Evolutionary conservation across 2,888 invertebrate genomes (phyloP), one percentile per base, ranked within the genome.

Genomic region (Epinotia brunnichana): DNA sequence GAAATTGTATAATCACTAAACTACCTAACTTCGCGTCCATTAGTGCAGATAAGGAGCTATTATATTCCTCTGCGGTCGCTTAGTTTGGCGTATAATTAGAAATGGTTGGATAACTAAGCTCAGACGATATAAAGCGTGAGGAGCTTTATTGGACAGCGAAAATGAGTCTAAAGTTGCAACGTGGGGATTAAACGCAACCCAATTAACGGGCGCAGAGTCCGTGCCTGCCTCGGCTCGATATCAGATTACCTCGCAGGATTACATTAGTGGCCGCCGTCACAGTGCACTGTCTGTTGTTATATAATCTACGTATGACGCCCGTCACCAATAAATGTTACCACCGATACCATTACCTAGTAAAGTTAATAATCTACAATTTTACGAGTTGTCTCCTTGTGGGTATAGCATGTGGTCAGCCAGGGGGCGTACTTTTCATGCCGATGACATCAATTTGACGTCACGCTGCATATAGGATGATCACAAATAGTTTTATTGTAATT

Each of bases 221-320:
- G 87, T 84, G 89, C 85, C 88, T 87, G 88, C 78, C 82, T 83
- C 83, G 83, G 78, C 82, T 88, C 89, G 87, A 90, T 92, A 91
- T 91, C 90, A 90, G 90, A 91, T 91, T 91, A 92, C 81, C 85
- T 85, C 81, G 80, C 86, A 82, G 87, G 87, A 91, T 92, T 91
- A 90, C 88, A 91, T 91, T 91, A 85, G 82, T 85, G 86, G 82
- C 85, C 86, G 82, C 85, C 87, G 85, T 85, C 86, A 87, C 84
- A 82, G 82, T 81, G 81, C 77, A 80, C 80, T 77, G 76, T 79
- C 57, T 41, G 41, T 44, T 59, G 41, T 64, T 29, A 39, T 63
- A 41, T 69, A 59, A 63, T 59, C 62, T 63, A 41, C 21, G 63
- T 7, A 53, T 9, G 21, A 41, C 11, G 5, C 17, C 3, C 10